Evolutionary conservation across 2,888 invertebrate species (phyloP).

Genomic region (Leptinotarsa peninsularis): DNA sequence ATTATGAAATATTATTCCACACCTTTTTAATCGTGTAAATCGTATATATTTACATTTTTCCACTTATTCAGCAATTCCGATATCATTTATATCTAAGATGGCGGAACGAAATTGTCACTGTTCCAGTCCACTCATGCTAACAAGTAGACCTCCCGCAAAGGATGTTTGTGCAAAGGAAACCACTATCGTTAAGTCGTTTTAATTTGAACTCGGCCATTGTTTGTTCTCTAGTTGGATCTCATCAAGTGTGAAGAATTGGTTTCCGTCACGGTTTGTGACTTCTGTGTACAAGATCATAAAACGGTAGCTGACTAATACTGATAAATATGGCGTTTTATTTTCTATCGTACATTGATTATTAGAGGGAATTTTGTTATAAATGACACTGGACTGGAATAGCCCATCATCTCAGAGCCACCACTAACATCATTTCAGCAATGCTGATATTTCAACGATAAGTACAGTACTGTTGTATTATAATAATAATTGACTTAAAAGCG

Average conservation of each 20-base stretch:
- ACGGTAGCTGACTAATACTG: neutral
- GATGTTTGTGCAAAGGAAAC: conserved; percentile 2
- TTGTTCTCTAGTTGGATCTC: conserved; percentile 15
- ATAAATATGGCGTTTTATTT: conserved; percentile 2
- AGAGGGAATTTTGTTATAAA: neutral
- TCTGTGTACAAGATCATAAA: conserved; percentile 8
- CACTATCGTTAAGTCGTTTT: conserved; percentile 11
- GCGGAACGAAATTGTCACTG: neutral
- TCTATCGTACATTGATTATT: neutral
- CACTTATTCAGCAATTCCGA: too few relatives aligned
- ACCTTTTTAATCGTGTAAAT: neutral
- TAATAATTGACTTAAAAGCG: too few relatives aligned
- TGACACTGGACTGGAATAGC: neutral
- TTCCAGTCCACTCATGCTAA: neutral
- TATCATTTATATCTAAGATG: neutral
- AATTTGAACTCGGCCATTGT: conserved; percentile 19
- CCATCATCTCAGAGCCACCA: too few relatives aligned
- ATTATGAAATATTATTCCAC: neutral
- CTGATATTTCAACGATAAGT: too few relatives aligned
- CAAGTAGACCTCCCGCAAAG: conserved; percentile 14
- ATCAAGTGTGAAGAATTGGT: conserved; percentile 12
- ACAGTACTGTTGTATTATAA: too few relatives aligned
- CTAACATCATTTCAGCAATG: too few relatives aligned
- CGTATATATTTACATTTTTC: too few relatives aligned
- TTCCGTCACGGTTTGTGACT: conserved; percentile 10